phyloP scores from a whole-genome alignment of 2,797 vertebrate species.

The Malacoctenus gilli region DNA sequence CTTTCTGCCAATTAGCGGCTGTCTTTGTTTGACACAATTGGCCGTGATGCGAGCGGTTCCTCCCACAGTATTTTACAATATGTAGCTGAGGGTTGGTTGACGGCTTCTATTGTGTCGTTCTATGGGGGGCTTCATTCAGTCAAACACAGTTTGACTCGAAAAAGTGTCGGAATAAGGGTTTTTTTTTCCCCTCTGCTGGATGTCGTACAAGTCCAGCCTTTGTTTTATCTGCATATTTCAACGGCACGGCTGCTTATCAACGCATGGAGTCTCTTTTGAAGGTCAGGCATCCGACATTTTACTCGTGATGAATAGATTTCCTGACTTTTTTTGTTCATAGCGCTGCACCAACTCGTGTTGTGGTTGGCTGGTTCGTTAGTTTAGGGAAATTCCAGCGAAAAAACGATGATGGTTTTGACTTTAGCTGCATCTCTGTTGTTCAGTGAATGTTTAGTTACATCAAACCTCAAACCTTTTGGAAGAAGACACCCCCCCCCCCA shows the following conservation, averaged over 20 bases:
- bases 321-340: too few relatives aligned
- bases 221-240: too few relatives aligned
- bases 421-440: too few relatives aligned
- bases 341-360: too few relatives aligned
- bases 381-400: too few relatives aligned
- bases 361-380: too few relatives aligned
- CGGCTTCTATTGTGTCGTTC: slow-evolving; percentile 42
- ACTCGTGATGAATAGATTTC: too few relatives aligned
- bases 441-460: too few relatives aligned
- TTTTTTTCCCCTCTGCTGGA: slow-evolving; percentile 4
- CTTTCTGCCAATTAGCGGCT: slow-evolving; percentile 55
- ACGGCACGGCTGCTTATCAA: slow-evolving; percentile 1
- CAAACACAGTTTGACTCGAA: slow-evolving; percentile 29
- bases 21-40: slow-evolving; percentile 62
- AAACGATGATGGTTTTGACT: too few relatives aligned
- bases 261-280: not conserved
- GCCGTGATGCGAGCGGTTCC: slow-evolving; percentile 41
- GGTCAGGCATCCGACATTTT: too few relatives aligned
- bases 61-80: slow-evolving; percentile 43
- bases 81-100: slow-evolving; percentile 41
- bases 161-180: not conserved
- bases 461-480: too few relatives aligned
- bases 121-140: slow-evolving; percentile 30
- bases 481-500: too few relatives aligned
- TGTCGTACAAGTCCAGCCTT: not conserved